Evolutionary conservation across 2,797 vertebrate species (phyloP).

Genomic region (Halcyon badia): DNA sequence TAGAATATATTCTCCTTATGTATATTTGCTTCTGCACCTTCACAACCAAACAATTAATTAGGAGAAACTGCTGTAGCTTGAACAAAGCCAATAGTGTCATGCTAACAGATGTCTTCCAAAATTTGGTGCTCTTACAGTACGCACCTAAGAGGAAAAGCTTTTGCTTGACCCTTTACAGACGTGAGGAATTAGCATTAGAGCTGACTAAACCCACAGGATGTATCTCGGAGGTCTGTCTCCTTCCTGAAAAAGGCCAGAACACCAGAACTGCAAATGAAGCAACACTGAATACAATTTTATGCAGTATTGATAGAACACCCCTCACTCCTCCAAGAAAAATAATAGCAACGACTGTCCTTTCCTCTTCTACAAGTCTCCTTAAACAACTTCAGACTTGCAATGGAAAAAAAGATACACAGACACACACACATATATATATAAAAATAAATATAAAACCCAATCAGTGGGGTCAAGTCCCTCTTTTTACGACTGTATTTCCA

Average conservation of each 20-base stretch:
- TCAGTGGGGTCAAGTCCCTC: not conserved
- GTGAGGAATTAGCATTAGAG: not conserved
- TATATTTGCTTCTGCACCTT: not conserved
- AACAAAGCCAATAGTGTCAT: not conserved
- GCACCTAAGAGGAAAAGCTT: not conserved
- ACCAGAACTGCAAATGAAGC: not conserved
- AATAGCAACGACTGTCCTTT: not conserved
- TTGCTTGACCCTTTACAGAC: not conserved
- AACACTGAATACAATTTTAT: not conserved
- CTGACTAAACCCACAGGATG: not conserved
- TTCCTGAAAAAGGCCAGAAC: not conserved
- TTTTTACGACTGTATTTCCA: conserved; percentile 24
- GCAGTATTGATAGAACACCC: not conserved
- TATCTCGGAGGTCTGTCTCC: rapidly evolving
- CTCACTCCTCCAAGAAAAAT: not conserved
- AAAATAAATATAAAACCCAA: not conserved
- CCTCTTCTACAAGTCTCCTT: not conserved
- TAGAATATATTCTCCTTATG: not conserved
- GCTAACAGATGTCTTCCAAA: not conserved
- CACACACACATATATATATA: no score
- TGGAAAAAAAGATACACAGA: not conserved
- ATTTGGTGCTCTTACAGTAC: not conserved
- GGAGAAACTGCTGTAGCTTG: not conserved
- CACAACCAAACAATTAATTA: not conserved
- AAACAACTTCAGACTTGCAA: not conserved